phyloP scores from a whole-genome alignment of 2,797 vertebrate genomes.

The Forpus xanthops region DNA sequence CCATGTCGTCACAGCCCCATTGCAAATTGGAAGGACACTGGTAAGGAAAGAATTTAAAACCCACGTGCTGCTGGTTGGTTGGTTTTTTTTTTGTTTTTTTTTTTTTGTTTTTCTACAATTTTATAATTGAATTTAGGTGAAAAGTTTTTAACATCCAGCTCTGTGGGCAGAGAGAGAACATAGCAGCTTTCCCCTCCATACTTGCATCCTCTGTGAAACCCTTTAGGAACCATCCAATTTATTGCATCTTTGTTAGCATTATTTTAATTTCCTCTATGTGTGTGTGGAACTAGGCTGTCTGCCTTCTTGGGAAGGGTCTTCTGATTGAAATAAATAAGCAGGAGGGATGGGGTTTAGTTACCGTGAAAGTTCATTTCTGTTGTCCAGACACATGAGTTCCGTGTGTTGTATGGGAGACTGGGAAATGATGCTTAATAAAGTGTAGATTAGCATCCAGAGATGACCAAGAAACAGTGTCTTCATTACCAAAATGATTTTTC shows the following conservation, averaged over 20 bases:
- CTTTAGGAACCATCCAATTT: neutral
- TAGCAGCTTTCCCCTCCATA: neutral
- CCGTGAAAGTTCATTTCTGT: neutral
- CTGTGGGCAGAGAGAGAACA: neutral
- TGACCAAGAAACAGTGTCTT: neutral
- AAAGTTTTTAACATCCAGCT: neutral
- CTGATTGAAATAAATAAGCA: neutral
- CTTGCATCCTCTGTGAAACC: neutral
- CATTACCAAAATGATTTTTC: neutral
- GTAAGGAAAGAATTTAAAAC: neutral
- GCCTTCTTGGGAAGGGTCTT: neutral
- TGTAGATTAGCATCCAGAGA: neutral
- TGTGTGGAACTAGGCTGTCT: neutral
- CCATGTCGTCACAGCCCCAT: neutral
- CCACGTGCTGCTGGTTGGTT: neutral
- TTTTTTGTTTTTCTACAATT: neutral
- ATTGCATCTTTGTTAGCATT: neutral
- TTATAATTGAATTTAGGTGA: neutral
- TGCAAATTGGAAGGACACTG: neutral
- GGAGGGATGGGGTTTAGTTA: neutral
- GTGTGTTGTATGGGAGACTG: neutral
- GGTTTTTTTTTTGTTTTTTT: fast-evolving
- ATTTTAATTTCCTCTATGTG: neutral
- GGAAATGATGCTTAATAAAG: neutral
- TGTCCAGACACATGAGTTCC: neutral